Base-by-base conservation (phyloP, 2,113 vertebrate genomes). In the Grallaria varia region DNA sequence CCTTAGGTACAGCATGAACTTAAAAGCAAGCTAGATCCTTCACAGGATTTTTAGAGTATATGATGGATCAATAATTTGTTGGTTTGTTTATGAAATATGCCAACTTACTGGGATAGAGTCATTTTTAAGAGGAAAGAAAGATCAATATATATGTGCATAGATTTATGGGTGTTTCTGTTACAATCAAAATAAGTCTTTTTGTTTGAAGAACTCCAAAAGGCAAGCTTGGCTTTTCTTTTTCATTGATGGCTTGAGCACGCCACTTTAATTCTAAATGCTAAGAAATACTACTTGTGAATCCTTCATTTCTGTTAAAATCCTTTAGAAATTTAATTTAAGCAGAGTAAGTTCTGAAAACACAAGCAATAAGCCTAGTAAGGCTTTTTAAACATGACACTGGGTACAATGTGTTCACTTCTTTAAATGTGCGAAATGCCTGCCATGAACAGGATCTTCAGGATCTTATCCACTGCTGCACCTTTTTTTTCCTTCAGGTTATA, bases 51-150 rank as follows among this genome's bases (percentile, higher is more conserved):
- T 98, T 96, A 98, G 97, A 98, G 94, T 96, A 90, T 97, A 97
- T 97, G 96, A 98, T 96, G 91, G 98, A 98, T 98, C 98, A 97
- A 98, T 98, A 98, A 98, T 98, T 98, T 98, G 97, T 98, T 98
- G 97, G 96, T 98, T 98, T 98, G 97, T 98, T 98, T 98, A 98
- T 98, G 98, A 98, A 98, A 98, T 98, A 98, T 98, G 98, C 97
- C 98, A 98, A 97, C 97, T 97, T 98, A 97, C 95, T 69, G 85
- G 97, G 97, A 98, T 98, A 98, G 98, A 98, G 97, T 98, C 97
- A 98, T 98, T 98, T 98, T 98, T 98, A 98, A 98, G 98, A 97
- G 95, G 95, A 96, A 97, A 97, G 97, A 96, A 95, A 95, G 96
- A 98, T 98, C 98, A 97, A 98, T 98, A 98, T 95, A 98, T 98